Evolutionary conservation across 1,140 invertebrate genomes (phyloP).

Genomic region (Leptestheria dahalacensis): DNA sequence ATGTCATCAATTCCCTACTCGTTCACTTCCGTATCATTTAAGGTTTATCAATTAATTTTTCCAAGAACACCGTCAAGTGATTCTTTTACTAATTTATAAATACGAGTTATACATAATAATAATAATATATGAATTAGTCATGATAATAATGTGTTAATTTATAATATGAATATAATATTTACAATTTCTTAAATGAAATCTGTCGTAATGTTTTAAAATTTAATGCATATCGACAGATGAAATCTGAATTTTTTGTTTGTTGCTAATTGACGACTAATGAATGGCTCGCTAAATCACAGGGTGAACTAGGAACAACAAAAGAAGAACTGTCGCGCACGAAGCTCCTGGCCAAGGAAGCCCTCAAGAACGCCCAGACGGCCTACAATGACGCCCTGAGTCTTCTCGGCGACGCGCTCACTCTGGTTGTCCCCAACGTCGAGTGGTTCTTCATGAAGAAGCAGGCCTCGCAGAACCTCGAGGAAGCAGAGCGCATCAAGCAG

Average conservation of each 20-base stretch:
- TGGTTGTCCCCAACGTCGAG: slow-evolving; percentile 57
- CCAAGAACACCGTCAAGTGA: neutral
- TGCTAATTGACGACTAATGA: no score
- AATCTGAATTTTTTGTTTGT: no score
- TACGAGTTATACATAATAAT: no score
- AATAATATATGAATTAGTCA: no score
- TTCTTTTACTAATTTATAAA: no score
- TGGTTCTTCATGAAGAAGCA: slow-evolving; percentile 46
- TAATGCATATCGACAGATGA: no score
- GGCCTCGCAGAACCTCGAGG: slow-evolving; percentile 32
- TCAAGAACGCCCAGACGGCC: slow-evolving; percentile 50
- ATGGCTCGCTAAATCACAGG: neutral
- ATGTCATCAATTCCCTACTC: neutral
- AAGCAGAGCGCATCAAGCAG: slow-evolving; percentile 41
- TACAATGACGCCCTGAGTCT: slow-evolving; percentile 64
- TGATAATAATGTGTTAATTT: no score
- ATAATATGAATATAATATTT: no score
- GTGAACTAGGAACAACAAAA: neutral
- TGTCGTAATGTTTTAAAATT: no score
- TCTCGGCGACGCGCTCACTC: slow-evolving; percentile 53
- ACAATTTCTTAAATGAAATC: no score
- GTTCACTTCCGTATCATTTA: no score
- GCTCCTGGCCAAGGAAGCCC: slow-evolving; percentile 50
- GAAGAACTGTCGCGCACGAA: slow-evolving; percentile 36
- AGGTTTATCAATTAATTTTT: neutral